These are phyloP conservation scores for Hormiphora californensis DNA, from an alignment of 37 sponge, comb jelly and placozoan genomes.

Conservation along the genomic window DNA sequence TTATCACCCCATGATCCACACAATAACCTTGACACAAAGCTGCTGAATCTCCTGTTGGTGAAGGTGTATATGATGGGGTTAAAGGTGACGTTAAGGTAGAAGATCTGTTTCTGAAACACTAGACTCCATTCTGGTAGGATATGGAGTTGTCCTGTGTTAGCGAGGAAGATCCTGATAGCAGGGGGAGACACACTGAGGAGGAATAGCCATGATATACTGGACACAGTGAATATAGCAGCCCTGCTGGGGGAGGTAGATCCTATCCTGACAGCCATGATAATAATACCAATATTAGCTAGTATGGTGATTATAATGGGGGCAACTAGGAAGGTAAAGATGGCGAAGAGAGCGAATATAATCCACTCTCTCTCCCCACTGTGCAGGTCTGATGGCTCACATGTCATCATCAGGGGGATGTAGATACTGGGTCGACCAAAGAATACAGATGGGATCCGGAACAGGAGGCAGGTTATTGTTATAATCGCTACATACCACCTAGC, in stretches of 20 bases:
- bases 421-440: not conserved
- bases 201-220: conserved; percentile 3
- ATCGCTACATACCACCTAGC: not conserved
- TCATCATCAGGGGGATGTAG: not conserved
- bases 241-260: not conserved
- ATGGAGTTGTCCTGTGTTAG: not conserved
- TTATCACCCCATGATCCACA: too few species aligned
- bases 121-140: not conserved
- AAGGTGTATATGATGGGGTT: not conserved
- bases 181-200: not conserved
- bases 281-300: not conserved
- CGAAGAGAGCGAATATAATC: not conserved
- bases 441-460: not conserved
- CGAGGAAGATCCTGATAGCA: not conserved
- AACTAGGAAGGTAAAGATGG: not conserved
- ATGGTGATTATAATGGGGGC: not conserved
- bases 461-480: not conserved
- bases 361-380: not conserved
- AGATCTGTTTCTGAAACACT: not conserved
- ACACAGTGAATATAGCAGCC: not conserved
- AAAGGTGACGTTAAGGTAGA: not conserved
- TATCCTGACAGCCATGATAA: not conserved
- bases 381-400: not conserved
- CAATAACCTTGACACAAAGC: too few species aligned
- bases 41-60: not conserved